phyloP scores from a whole-genome alignment of 2,797 vertebrate genomes.

The Platalea minor region DNA sequence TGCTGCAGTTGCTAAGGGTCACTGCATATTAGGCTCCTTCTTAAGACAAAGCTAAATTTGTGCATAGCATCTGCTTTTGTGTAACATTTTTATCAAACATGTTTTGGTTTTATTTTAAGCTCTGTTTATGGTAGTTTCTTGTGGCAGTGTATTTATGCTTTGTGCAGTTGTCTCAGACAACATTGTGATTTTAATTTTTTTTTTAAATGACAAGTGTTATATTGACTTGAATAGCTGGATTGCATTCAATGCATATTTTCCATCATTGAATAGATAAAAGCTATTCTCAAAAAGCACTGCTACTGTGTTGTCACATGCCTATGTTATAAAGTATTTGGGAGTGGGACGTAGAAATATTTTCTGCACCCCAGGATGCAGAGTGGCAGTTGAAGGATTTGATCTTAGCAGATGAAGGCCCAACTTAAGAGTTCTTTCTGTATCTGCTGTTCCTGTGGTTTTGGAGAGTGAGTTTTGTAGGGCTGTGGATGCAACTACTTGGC shows the following conservation, averaged over 20 bases:
- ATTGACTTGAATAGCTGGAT: background rate
- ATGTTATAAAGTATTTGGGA: background rate
- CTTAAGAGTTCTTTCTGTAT: background rate
- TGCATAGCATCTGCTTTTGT: background rate
- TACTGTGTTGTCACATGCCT: background rate
- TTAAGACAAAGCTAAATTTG: background rate
- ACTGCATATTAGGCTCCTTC: background rate
- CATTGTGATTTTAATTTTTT: background rate
- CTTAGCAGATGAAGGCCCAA: background rate
- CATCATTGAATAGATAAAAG: background rate
- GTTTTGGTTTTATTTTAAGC: background rate
- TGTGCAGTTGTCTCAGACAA: background rate
- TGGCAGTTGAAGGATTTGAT: background rate
- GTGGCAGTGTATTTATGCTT: background rate
- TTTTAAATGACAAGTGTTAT: background rate
- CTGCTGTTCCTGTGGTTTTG: background rate
- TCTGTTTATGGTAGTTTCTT: background rate
- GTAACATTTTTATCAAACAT: background rate
- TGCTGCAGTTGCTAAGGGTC: background rate
- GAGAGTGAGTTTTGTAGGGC: background rate
- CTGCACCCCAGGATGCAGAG: background rate
- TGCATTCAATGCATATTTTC: background rate
- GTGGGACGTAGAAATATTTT: background rate
- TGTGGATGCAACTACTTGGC: background rate
- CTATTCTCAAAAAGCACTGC: background rate